A percentile compares a stretch with the other conserved stretches of the same genome.
These are phyloP conservation scores for Taphrorychus bicolor DNA, from an alignment of 2,888 invertebrate species.

Conservation along the genomic window DNA sequence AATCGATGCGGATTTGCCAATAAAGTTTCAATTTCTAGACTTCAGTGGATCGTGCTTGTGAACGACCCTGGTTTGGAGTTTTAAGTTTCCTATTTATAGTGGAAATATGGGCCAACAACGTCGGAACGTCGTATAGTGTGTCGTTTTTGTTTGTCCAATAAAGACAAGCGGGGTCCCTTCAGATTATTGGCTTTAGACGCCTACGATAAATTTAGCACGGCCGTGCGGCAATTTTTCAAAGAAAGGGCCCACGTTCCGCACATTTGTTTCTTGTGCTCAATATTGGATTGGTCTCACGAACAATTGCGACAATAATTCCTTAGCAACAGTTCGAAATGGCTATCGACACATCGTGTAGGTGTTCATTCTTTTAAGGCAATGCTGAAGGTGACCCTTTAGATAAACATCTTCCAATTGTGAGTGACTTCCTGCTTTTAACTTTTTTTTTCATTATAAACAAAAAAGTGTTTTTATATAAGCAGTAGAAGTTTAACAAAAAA, in stretches of 20 bases:
- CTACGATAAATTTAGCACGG: slow-evolving; percentile 15
- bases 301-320: background rate
- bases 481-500: too few species aligned
- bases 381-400: too few species aligned
- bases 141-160: slow-evolving; percentile 1
- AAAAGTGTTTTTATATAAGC: too few species aligned
- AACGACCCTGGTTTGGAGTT: background rate
- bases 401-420: background rate
- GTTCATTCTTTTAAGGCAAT: too few species aligned
- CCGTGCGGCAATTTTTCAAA: slow-evolving; percentile 16
- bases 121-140: background rate
- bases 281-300: slow-evolving; percentile 13
- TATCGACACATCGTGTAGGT: too few species aligned
- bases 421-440: too few species aligned
- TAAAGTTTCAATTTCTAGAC: background rate
- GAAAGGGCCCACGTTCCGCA: slow-evolving; percentile 17
- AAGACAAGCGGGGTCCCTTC: background rate
- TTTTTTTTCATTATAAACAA: too few species aligned
- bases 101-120: slow-evolving; percentile 1
- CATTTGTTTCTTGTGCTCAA: slow-evolving; percentile 13
- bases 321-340: background rate
- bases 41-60: background rate
- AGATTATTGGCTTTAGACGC: slow-evolving; percentile 10
- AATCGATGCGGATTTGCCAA: background rate
- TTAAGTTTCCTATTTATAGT: background rate